Evolutionary conservation across 2,113 vertebrate genomes (phyloP), one percentile per base, ranked within the genome.

Genomic region (Larimichthys polyactis): DNA sequence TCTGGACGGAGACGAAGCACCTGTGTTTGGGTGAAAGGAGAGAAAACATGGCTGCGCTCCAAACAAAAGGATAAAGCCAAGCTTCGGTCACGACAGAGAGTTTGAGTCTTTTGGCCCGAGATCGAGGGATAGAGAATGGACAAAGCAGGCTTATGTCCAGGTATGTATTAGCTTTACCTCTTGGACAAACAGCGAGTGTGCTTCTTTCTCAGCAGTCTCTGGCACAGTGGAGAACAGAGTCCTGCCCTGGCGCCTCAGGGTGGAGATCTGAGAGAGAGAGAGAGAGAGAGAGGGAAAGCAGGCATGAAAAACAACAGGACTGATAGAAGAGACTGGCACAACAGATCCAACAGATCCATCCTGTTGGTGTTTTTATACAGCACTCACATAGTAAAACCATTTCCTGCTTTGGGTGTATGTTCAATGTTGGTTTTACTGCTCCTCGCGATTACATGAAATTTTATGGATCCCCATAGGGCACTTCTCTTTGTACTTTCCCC

Each of bases 171-270:
- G 67, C 73, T 87, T 95, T 96, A 99, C 98, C 97, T 99, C 97
- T 70, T 96, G 99, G 52, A 99, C 97, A 87, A 99, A 97, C 67
- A 99, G 94, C 60, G 96, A 98, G 66, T 96, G 95, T 36, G 97
- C 98, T 80, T 97, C 97, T 84, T 97, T 97, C 87, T 96, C 96
- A 0, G 98, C 98, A 2, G 96, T 95, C 65, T 95, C 95, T 66
- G 98, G 98, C 82, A 99, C 96, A 0, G 98, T 98, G 69, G 97
- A 96, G 84, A 80, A 94, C n/a, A 95, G 22, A 29, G 98, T 98
- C 67, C 96, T 94, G 71, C 96, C 96, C 83, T 98, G 97, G 17
- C 97, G 96, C 85, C 94, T 94, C 87, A 98, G 65, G 73, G 95
- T 95, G 16, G 95, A 96, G 57, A 97, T 98, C 98, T 99, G 94